phyloP scores from a whole-genome alignment of 2,888 invertebrate genomes.

The Mimachlamys varia region DNA sequence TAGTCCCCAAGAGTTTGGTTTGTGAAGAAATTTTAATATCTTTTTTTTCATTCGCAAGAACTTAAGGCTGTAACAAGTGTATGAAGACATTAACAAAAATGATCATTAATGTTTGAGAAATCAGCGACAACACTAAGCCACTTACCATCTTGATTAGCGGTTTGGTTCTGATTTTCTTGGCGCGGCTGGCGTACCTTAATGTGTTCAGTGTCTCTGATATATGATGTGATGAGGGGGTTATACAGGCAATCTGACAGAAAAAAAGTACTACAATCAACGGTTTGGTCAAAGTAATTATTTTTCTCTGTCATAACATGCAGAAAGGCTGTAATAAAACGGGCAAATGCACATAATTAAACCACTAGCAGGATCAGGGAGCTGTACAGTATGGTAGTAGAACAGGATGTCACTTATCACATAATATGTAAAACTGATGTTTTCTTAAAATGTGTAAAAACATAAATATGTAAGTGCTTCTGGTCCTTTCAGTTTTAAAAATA shows the following conservation, averaged over 20 bases:
- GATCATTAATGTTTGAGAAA: too few species aligned
- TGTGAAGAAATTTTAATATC: too few species aligned
- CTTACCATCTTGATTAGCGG: conserved; percentile 96
- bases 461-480: too few species aligned
- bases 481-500: too few species aligned
- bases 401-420: too few species aligned
- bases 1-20: too few species aligned
- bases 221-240: conserved; percentile 94
- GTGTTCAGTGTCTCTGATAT: conserved; percentile 94
- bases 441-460: too few species aligned
- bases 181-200: conserved; percentile 94
- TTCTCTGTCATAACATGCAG: neutral
- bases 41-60: too few species aligned
- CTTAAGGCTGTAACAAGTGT: too few species aligned
- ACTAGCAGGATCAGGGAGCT: neutral
- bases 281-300: conserved; percentile 1
- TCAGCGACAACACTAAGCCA: neutral
- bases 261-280: conserved; percentile 4
- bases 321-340: neutral
- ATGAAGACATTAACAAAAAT: too few species aligned
- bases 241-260: conserved; percentile 92
- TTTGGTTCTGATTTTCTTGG: conserved; percentile 95
- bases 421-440: too few species aligned
- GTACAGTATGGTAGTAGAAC: neutral
- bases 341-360: neutral